Evolutionary conservation across 2,113 vertebrate species (phyloP).

Genomic region (Corythoichthys intestinalis): DNA sequence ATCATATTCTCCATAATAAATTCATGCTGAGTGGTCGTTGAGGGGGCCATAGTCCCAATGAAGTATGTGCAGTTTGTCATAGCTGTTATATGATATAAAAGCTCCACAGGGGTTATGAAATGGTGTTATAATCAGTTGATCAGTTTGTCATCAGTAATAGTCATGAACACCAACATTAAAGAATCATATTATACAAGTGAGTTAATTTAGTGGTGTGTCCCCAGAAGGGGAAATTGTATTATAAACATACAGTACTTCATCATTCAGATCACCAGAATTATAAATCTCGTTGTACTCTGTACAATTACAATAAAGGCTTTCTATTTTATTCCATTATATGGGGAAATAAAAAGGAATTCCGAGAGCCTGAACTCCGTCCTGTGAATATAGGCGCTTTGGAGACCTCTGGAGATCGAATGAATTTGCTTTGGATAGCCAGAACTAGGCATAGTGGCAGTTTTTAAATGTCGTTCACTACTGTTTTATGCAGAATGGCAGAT

Average conservation of each 20-base stretch:
- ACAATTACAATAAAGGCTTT: no score
- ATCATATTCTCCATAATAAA: slow-evolving; percentile 6
- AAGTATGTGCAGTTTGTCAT: slow-evolving; percentile 26
- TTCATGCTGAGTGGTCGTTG: slow-evolving; percentile 7
- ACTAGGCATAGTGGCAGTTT: no score
- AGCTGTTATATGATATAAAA: slow-evolving; percentile 28
- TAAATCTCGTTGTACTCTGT: no score
- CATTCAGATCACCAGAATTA: no score
- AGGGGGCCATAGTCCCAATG: slow-evolving; percentile 24
- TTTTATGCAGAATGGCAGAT: no score
- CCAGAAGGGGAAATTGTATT: neutral
- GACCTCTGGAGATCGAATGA: no score
- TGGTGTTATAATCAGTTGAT: neutral
- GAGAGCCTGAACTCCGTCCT: no score
- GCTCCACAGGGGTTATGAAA: slow-evolving; percentile 27
- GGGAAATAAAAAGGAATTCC: no score
- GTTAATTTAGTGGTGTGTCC: slow-evolving; percentile 7
- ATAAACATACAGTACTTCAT: neutral
- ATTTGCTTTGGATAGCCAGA: no score
- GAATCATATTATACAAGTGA: slow-evolving; percentile 24
- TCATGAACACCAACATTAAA: slow-evolving; percentile 30
- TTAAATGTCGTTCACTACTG: no score
- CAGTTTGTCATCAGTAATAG: slow-evolving; percentile 9
- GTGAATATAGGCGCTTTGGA: no score
- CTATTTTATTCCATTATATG: no score